Evolutionary conservation across 2,797 vertebrate genomes (phyloP), one percentile per base, ranked within the genome.

Genomic region (Oophaga sylvatica): DNA sequence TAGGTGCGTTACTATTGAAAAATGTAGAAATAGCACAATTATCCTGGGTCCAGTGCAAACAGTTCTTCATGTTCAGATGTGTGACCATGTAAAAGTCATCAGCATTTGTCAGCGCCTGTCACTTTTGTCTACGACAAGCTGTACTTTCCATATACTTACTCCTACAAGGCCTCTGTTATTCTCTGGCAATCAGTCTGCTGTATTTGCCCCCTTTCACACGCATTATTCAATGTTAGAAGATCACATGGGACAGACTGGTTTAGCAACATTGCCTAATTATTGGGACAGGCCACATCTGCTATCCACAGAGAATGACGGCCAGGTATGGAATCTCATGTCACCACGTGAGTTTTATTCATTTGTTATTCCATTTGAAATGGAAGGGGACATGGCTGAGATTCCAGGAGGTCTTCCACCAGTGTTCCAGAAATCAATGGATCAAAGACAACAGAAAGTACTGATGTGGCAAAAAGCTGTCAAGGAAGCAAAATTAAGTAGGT

Each of bases 221-320:
- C 95, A 98, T 89, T 99, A 99, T 81, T 97, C 98, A 6, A 95
- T 95, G 94, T 93, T 99, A 79, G 98, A 99, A 91, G 98, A 99
- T 82, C 97, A 99, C 89, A 99, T 99, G 98, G 98, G 96, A 89
- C 96, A 94, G 9, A 96, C 95, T 16, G 98, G 98, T 20, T 94
- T 99, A 80, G 98, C 98, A 0, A 98, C 99, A 0, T 94, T 99
- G 80, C 98, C 98, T 4, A 98, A 97, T 87, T 90, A 90, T 91
- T 99, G 98, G 98, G 95, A 99, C 88, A 95, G 90, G 60, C 98
- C 98, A 6, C 80, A 98, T 92, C 90, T 96, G 13, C 90, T 99
- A 83, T 96, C 96, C 53, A 91, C 91, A 2, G 98, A 99, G 63
- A 81, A 84, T 0, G 91, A 93, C 63, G 53, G 79, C 83, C 89